phyloP scores from a whole-genome alignment of 2,888 invertebrate genomes.

The Syrista parreyssii region DNA sequence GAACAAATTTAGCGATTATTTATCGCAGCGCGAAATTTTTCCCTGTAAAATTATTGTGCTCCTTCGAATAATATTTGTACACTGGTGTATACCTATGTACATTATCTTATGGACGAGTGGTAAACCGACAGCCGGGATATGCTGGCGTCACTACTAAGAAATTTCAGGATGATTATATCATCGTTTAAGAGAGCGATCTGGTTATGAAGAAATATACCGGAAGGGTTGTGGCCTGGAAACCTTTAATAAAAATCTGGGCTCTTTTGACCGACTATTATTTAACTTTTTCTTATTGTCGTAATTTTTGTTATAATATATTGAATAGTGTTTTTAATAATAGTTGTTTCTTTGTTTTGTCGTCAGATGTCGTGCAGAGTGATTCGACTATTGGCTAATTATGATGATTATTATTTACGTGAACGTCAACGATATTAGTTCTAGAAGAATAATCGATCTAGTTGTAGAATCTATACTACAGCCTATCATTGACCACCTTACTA shows the following conservation, averaged over 20 bases:
- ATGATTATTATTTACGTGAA: neutral
- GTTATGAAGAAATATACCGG: neutral
- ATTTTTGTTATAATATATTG: neutral
- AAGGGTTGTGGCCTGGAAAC: neutral
- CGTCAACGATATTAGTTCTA: neutral
- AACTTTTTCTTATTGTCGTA: neutral
- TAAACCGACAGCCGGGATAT: neutral
- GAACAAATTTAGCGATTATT: neutral
- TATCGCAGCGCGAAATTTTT: neutral
- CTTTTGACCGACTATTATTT: neutral
- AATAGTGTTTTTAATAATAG: too few relatives aligned
- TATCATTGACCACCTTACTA: too few relatives aligned
- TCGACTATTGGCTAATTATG: neutral
- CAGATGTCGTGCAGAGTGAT: neutral
- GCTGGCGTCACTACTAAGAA: neutral
- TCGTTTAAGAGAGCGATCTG: neutral
- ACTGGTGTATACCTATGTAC: neutral
- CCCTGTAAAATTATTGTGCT: neutral
- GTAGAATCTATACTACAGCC: too few relatives aligned
- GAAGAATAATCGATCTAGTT: neutral
- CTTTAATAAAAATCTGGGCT: neutral
- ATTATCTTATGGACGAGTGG: neutral
- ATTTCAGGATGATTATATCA: neutral
- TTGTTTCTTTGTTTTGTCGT: neutral
- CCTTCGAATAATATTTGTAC: neutral